Evolutionary conservation across 2,888 invertebrate genomes (phyloP).

Genomic region (Philereme transversata): DNA sequence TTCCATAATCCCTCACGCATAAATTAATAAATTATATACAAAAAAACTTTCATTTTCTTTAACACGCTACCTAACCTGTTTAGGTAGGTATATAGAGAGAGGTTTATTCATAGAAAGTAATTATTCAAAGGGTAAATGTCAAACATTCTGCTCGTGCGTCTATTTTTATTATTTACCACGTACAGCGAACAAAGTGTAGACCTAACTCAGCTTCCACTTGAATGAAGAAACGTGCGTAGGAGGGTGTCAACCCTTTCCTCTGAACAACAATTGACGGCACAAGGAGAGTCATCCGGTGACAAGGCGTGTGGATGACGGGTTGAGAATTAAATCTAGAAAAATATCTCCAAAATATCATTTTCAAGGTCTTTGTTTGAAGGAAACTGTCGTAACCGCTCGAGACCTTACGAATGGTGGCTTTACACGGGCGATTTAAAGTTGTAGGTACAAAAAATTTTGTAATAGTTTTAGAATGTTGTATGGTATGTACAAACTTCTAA

Average conservation of each 20-base stretch:
- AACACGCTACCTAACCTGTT: neutral
- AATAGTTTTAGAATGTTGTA: neutral
- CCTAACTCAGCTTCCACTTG: constrained; percentile 67
- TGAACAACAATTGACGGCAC: constrained; percentile 64
- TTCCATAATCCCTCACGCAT: constrained; percentile 11
- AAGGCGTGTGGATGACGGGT: constrained; percentile 52
- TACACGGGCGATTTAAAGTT: no score
- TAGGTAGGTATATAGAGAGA: neutral
- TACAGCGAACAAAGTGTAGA: constrained; percentile 35
- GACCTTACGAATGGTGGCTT: no score
- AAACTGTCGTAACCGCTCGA: constrained; percentile 3
- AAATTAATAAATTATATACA: constrained; percentile 2
- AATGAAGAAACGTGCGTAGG: constrained; percentile 71
- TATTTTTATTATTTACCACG: constrained; percentile 22
- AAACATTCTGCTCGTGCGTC: constrained; percentile 3
- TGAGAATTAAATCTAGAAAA: constrained; percentile 48
- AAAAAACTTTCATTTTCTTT: constrained; percentile 18
- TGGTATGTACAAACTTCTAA: neutral
- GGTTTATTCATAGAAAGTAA: neutral
- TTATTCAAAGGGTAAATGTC: neutral
- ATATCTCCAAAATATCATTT: constrained; percentile 27
- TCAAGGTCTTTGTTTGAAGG: constrained; percentile 18
- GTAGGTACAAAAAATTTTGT: no score
- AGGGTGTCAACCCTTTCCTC: constrained; percentile 74
- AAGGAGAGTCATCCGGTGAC: constrained; percentile 63